Base-by-base conservation (phyloP, 1,140 invertebrate species). In the Homalodisca vitripennis region DNA sequence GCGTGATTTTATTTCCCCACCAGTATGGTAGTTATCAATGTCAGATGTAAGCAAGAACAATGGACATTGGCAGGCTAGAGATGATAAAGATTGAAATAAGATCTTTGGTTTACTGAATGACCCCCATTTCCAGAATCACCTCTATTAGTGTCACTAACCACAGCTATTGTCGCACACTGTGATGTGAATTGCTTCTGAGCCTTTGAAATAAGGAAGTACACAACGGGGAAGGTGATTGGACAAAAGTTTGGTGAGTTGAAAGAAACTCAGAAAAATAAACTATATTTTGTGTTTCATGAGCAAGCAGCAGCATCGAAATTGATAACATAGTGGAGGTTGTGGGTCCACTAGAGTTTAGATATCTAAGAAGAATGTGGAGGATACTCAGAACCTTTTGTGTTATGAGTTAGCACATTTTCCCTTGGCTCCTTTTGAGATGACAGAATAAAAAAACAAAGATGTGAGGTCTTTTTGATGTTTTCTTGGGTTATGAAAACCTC, bases 361-460 rank as follows among this genome's bases (percentile, higher is more conserved):
- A n/a, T n/a, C n/a, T n/a, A n/a, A n/a, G n/a, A n/a, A n/a, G n/a
- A n/a, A n/a, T n/a, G n/a, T n/a, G n/a, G n/a, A n/a, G n/a, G n/a
- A n/a, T n/a, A n/a, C n/a, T n/a, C n/a, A 55, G 51, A 20, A 24
- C 51, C 51, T 55, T 24, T 20, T 55, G 51, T 20, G 51, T 20
- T 55, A 55, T 20, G 24, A 55, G 51, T 20, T 55, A 20, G 51
- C 24, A 55, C 51, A 6, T 55, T 55, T 55, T 20, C 51, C 51
- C 51, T 55, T 55, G 22, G 51, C 51, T 55, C 51, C 22, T 6
- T 55, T 55, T n/a, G n/a, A n/a, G n/a, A n/a, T n/a, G n/a, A n/a
- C n/a, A n/a, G n/a, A n/a, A n/a, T n/a, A n/a, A n/a, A n/a, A n/a
- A n/a, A n/a, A n/a, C n/a, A n/a, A n/a, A n/a, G n/a, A n/a, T n/a